These are phyloP conservation scores for Chymomyza costata DNA, from an alignment of 1,140 invertebrate genomes.

Conservation along the genomic window DNA sequence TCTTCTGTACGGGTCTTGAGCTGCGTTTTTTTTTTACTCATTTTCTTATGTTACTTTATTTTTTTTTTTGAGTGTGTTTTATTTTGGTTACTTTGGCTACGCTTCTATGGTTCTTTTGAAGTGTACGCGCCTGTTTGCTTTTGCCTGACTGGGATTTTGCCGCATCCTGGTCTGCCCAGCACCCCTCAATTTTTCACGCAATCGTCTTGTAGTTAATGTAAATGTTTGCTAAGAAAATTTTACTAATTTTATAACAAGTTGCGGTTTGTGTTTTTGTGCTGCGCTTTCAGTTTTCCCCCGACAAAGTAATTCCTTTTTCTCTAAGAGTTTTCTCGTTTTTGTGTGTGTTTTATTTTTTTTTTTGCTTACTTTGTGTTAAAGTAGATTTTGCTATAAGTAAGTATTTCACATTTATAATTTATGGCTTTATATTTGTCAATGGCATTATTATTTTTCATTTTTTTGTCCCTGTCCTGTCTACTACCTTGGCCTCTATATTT, in stretches of 20 bases:
- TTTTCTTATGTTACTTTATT: conserved; percentile 28
- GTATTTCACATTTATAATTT: conserved; percentile 72
- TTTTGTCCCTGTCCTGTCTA: conserved; percentile 29
- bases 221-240: conserved; percentile 72
- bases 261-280: conserved; percentile 61
- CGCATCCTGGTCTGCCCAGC: background rate
- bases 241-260: conserved; percentile 73
- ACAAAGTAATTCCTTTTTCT: background rate
- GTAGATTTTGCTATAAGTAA: conserved; percentile 71
- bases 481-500: conserved; percentile 40
- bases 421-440: conserved; percentile 72
- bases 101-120: conserved; percentile 69
- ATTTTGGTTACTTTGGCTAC: conserved; percentile 39
- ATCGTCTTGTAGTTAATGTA: conserved; percentile 64
- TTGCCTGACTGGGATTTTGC: background rate
- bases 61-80: conserved; percentile 19
- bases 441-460: conserved; percentile 70
- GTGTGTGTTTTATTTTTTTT: conserved; percentile 1
- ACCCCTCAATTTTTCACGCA: conserved; percentile 18
- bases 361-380: conserved; percentile 46
- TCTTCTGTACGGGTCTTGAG: conserved; percentile 28
- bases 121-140: conserved; percentile 10
- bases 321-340: conserved; percentile 23
- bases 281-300: conserved; percentile 51
- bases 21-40: conserved; percentile 23